A percentile compares a stretch with the other conserved stretches of the same genome.
Evolutionary conservation across 1,140 invertebrate species (phyloP).

Genomic region (Acromyrmex heyeri): DNA sequence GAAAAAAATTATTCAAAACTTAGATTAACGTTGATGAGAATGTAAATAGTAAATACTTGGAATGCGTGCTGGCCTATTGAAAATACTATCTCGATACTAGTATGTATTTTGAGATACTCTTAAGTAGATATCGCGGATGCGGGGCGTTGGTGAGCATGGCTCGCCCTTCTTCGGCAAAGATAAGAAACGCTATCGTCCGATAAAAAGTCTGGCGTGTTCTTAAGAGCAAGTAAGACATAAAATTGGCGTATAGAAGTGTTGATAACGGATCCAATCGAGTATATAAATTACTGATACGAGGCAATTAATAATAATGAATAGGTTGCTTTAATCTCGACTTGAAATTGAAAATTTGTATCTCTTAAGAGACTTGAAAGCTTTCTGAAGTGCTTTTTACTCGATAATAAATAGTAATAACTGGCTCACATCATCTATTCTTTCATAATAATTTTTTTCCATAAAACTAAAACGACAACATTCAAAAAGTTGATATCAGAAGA

Average conservation of each 20-base stretch:
- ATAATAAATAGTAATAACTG: not conserved
- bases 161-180: constrained; percentile 8
- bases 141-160: not conserved
- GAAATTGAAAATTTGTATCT: not conserved
- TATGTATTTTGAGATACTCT: constrained; percentile 46
- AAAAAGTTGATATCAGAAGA: not conserved
- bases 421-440: not conserved
- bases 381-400: not conserved
- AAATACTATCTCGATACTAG: not conserved
- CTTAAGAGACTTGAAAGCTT: not conserved
- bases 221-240: constrained; percentile 32
- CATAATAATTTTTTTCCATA: constrained; percentile 3
- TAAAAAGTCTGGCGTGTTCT: constrained; percentile 26
- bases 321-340: not conserved
- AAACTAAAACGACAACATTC: not conserved
- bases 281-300: not conserved
- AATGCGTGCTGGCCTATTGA: constrained; percentile 1
- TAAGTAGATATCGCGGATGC: constrained; percentile 12
- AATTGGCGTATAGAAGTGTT: not conserved
- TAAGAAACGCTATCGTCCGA: constrained; percentile 24
- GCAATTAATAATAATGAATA: constrained; percentile 14
- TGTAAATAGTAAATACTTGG: not conserved
- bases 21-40: not conserved
- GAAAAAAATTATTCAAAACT: not conserved
- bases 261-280: constrained; percentile 1